phyloP scores from a whole-genome alignment of 2,888 invertebrate genomes.

The Archaeoteleia sp. region DNA sequence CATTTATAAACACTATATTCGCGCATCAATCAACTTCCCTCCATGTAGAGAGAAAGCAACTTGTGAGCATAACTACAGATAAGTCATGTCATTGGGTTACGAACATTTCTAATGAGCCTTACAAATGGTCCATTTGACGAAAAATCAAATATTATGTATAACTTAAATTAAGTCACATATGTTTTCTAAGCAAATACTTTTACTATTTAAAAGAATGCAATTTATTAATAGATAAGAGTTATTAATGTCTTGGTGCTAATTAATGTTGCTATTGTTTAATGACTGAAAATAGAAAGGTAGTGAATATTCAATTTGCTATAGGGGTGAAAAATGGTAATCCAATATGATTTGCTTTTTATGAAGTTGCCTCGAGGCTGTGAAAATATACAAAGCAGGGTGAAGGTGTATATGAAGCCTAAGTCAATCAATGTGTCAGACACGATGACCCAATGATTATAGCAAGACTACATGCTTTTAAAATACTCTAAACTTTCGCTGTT shows the following conservation, averaged over 20 bases:
- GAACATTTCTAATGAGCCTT: slow-evolving; percentile 18
- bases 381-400: slow-evolving; percentile 19
- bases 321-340: no score
- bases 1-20: slow-evolving; percentile 28
- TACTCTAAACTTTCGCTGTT: slow-evolving; percentile 47
- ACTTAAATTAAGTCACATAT: not conserved
- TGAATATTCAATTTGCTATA: no score
- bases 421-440: slow-evolving; percentile 39
- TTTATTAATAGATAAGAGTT: no score
- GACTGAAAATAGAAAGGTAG: no score
- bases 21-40: slow-evolving; percentile 37
- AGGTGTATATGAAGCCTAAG: slow-evolving; percentile 12
- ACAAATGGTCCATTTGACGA: slow-evolving; percentile 25
- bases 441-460: slow-evolving; percentile 42
- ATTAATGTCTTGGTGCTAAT: no score
- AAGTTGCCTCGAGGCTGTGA: slow-evolving; percentile 38
- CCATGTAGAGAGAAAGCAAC: slow-evolving; percentile 31
- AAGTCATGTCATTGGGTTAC: slow-evolving; percentile 23
- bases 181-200: no score
- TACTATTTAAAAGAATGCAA: no score
- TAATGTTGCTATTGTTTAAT: no score
- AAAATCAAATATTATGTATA: slow-evolving; percentile 24
- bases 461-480: slow-evolving; percentile 20
- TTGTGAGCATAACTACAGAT: slow-evolving; percentile 4
- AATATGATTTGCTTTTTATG: slow-evolving; percentile 45